Evolutionary conservation across 30 jellyfish, hydroid and myxozoan species (phyloP), one percentile per base, ranked within the genome.

Genomic region (Aurelia aurita): DNA sequence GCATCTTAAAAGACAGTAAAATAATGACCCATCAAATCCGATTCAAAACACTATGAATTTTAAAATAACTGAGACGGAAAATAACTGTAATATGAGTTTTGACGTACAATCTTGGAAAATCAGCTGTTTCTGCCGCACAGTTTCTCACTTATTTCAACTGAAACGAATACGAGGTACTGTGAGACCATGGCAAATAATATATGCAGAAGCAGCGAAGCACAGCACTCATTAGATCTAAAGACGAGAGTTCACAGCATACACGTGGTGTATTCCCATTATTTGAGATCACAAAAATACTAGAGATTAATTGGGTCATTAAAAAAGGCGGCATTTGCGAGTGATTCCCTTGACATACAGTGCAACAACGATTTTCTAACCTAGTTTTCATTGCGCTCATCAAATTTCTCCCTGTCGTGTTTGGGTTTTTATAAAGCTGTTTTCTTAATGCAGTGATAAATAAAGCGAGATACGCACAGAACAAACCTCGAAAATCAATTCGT

Each of bases 101-200:
- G 77, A 34, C 82, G 82, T 28, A 79, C 29, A 32, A 22, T 44
- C 29, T 15, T 27, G 47, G 78, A 64, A 28, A 63, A 63, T 79
- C 91, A 81, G 91, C 91, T 81, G 91, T 67, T 47, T 55, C 91
- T 27, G 60, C 47, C 60, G 15, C 91, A 53, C 91, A 66, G 91
- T 45, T 45, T 55, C 78, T 81, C 85, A 62, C 74, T 35, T 81
- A 77, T 53, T 68, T 64, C 43, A 66, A 45, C 85, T 47, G 58
- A 47, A 55, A 66, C 69, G 58, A 81, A 84, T 59, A 81, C 84
- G 55, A 57, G 31, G 78, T 68, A 68, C 91, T 81, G 91, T 81
- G 91, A 69, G 32, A 31, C 91, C 91, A 81, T 81, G 77, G 71
- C 82, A 81, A 68, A 54, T 71, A 81, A 65, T 81, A 53, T 68